A percentile compares a stretch with the other conserved stretches of the same genome.
Evolutionary conservation across 2,888 invertebrate genomes (phyloP).

Genomic region (Drosophila antonietae): DNA sequence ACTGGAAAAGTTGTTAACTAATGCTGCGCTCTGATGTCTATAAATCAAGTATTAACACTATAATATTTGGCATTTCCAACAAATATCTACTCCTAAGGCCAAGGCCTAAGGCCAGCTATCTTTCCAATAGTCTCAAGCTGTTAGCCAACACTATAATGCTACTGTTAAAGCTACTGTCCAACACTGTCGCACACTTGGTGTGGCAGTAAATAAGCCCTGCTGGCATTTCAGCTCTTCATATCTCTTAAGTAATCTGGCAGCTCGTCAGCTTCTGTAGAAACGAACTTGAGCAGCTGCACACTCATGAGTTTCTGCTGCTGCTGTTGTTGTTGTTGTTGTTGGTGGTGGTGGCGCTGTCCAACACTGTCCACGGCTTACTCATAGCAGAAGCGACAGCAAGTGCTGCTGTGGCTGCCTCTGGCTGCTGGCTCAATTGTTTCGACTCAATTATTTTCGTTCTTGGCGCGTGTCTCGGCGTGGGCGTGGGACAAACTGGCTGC

Average conservation of each 20-base stretch:
- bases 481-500: slow-evolving; percentile 67
- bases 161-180: not conserved
- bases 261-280: slow-evolving; percentile 17
- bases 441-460: slow-evolving; percentile 42
- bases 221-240: slow-evolving; percentile 1
- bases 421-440: slow-evolving; percentile 27
- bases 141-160: not conserved
- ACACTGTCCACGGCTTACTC: slow-evolving; percentile 35
- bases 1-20: not conserved
- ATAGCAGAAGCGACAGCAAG: slow-evolving; percentile 13
- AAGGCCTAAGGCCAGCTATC: not conserved
- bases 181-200: not conserved
- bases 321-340: not conserved
- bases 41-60: no score
- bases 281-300: slow-evolving; percentile 7
- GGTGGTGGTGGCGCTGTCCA: slow-evolving; percentile 21
- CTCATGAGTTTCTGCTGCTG: not conserved
- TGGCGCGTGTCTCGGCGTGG: slow-evolving; percentile 75
- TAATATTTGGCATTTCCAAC: no score
- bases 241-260: slow-evolving; percentile 6
- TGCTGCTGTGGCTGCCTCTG: not conserved
- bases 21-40: no score
- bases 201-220: not conserved
- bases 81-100: no score
- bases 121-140: not conserved